These are phyloP conservation scores for Sebastes schlegelii DNA, from an alignment of 2,113 vertebrate species.

Conservation along the genomic window DNA sequence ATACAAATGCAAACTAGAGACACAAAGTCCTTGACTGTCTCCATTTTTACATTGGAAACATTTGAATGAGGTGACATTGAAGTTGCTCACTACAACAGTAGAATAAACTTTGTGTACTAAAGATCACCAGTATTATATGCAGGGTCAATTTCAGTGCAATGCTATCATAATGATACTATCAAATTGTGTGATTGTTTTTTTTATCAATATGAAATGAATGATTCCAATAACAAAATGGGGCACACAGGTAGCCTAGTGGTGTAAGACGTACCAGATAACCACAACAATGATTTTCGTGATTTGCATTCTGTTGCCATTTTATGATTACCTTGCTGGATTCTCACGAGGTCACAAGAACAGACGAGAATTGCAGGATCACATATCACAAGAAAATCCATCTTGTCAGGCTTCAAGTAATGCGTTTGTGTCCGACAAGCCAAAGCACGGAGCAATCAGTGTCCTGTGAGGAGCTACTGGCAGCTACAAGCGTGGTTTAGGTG, in stretches of 20 bases:
- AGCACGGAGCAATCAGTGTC: no score
- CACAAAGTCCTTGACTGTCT: constrained; percentile 23
- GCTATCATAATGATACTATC: not conserved
- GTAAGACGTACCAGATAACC: not conserved
- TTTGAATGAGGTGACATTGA: constrained; percentile 8
- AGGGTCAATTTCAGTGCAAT: not conserved
- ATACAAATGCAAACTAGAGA: constrained; percentile 54
- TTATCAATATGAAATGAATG: not conserved
- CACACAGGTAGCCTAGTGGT: not conserved
- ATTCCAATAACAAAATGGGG: not conserved
- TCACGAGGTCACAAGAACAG: no score
- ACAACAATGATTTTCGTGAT: not conserved
- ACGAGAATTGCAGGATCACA: no score
- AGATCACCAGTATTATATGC: not conserved
- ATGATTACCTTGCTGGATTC: not conserved
- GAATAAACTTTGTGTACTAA: not conserved
- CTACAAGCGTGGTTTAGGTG: no score
- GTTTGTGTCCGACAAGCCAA: no score
- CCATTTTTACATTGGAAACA: constrained; percentile 5
- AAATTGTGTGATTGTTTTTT: not conserved
- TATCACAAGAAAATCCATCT: no score
- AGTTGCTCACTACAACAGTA: not conserved
- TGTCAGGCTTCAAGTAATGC: no score
- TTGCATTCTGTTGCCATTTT: not conserved
- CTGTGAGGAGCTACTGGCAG: no score